Evolutionary conservation across 1,140 invertebrate species (phyloP), one percentile per base, ranked within the genome.

Genomic region (Zaprionus africanus): DNA sequence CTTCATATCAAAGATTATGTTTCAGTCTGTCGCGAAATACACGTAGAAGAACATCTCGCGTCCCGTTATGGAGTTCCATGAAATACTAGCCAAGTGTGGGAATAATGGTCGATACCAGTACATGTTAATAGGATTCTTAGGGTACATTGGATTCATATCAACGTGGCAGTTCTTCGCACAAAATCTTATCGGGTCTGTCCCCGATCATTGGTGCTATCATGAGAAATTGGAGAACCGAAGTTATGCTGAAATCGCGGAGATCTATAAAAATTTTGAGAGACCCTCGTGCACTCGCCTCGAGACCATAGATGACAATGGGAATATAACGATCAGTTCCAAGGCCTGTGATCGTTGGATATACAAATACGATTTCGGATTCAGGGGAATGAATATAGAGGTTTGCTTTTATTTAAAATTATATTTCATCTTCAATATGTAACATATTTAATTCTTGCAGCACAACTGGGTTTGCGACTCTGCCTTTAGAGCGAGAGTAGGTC

Each of bases 81-180:
- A 93, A 38, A 94, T 95, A 81, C 79, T 95, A 28, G 82, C 91
- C 36, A 93, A 94, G 71, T 94, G 94, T 38, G 95, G 95, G 2
- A 94, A 95, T 76, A 95, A 94, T 78, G 94, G 94, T 57, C 85
- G 87, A 26, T 95, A 94, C 88, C 95, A 96, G 81, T 93, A 93
- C 56, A 78, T 94, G n/a, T 83, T 95, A 5, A 93, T 95, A 78
- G 76, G 56, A 0, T 62, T 81, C 2, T 81, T 84, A 13, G 81
- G 85, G 7, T 88, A 68, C 63, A 78, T 94, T 9, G 75, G 93
- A 26, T 69, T 43, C 41, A n/a, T 43, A 7, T 17, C 41, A 4
- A 17, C 93, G 90, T 93, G 94, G 78, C 93, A 94, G 72, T 94
- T 94, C 78, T 94, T 94, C 79, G 93, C 93, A 5, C 94, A 94